Evolutionary conservation across 2,797 vertebrate genomes (phyloP).

Genomic region (Myioborus melanocephalus): DNA sequence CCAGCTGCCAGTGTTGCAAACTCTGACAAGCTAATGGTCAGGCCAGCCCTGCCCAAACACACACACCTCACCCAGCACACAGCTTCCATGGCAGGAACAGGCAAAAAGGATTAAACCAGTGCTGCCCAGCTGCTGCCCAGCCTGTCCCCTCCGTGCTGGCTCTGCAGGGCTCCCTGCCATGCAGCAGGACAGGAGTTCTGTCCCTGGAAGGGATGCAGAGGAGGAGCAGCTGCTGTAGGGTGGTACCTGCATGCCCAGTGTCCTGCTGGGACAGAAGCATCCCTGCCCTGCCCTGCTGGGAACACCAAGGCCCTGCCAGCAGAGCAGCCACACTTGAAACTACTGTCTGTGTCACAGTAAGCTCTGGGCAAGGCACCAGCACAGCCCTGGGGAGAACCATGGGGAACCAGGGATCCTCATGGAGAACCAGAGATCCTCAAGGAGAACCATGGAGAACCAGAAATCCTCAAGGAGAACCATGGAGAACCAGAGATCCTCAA

Average conservation of each 20-base stretch:
- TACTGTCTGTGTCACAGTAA: neutral
- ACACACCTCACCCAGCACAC: neutral
- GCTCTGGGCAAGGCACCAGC: neutral
- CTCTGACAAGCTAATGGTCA: neutral
- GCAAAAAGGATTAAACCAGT: neutral
- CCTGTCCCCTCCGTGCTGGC: rapidly evolving
- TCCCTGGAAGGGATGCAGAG: neutral
- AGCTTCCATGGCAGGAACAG: neutral
- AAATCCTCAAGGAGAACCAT: neutral
- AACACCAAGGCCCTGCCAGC: neutral
- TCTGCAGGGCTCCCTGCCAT: rapidly evolving
- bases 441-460: neutral
- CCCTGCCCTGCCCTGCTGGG: neutral
- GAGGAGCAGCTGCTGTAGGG: neutral
- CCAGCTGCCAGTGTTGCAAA: conserved; percentile 7
- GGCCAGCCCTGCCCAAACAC: neutral
- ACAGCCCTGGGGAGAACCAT: neutral
- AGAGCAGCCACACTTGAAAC: neutral
- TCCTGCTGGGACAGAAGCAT: neutral
- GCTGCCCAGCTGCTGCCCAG: neutral
- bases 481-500: neutral
- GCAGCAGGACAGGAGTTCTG: neutral
- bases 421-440: neutral
- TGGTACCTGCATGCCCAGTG: neutral
- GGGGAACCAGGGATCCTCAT: no score